Percentiles rank a stretch among this genome's conserved stretches.
phyloP scores from a whole-genome alignment of 2,797 vertebrate genomes.

The Phyllotis vaccarum region DNA sequence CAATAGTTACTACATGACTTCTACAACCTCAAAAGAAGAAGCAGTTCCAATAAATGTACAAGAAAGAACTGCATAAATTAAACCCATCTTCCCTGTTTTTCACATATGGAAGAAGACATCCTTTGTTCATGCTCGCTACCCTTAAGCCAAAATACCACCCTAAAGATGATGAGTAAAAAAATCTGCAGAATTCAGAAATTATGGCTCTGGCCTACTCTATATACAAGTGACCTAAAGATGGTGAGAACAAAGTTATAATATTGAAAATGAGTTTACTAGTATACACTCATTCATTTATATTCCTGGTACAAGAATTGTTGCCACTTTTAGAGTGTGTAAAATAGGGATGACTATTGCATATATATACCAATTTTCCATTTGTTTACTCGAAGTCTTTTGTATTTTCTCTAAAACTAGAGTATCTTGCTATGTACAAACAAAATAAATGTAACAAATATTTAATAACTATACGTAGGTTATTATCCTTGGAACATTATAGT shows the following conservation, averaged over 20 bases:
- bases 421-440: not conserved
- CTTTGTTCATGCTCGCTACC: too few relatives aligned
- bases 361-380: not conserved
- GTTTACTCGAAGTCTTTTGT: not conserved
- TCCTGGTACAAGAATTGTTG: not conserved
- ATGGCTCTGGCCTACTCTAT: not conserved
- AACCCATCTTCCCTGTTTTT: rapidly evolving
- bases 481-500: not conserved
- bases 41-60: not conserved
- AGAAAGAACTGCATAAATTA: rapidly evolving
- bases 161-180: not conserved
- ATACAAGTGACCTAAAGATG: not conserved
- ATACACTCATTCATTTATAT: not conserved
- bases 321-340: not conserved
- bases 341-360: rapidly evolving
- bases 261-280: not conserved
- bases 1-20: rapidly evolving
- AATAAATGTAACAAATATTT: not conserved
- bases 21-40: not conserved
- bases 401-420: not conserved
- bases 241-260: not conserved
- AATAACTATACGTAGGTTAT: not conserved
- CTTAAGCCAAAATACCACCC: not conserved
- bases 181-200: not conserved
- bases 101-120: not conserved